A percentile compares a stretch with the other conserved stretches of the same genome.
Evolutionary conservation across 2,888 invertebrate species (phyloP).

Genomic region (Cephus pulcher): DNA sequence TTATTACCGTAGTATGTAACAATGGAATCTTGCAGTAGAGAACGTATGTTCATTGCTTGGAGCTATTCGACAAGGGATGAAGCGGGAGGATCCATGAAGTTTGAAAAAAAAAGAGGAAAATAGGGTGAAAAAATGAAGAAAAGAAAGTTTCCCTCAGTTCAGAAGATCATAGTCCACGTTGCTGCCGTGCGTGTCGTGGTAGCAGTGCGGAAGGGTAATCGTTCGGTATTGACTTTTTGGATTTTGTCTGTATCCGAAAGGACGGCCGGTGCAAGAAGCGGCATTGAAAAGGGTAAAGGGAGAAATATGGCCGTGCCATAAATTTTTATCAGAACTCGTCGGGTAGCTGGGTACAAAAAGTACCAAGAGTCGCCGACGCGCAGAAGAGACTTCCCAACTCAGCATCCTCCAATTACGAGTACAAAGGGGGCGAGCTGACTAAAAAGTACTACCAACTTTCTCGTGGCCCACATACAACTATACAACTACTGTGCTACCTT

Average conservation of each 20-base stretch:
- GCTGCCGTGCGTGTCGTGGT: background rate
- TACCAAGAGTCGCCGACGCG: background rate
- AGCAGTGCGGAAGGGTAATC: background rate
- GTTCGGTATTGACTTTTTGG: background rate
- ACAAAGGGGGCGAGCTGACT: slow-evolving; percentile 23
- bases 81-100: no score
- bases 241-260: background rate
- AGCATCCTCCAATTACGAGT: slow-evolving; percentile 10
- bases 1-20: background rate
- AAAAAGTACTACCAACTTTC: slow-evolving; percentile 53
- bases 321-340: background rate
- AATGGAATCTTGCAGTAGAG: background rate
- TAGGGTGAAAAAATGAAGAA: background rate
- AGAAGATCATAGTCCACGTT: background rate
- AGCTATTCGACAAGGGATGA: background rate
- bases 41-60: no score
- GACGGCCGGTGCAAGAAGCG: background rate
- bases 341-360: background rate
- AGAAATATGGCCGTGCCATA: background rate
- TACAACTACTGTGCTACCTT: background rate
- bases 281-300: background rate
- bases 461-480: slow-evolving; percentile 59
- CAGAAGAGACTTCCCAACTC: background rate
- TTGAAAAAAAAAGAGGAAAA: background rate
- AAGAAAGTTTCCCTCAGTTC: background rate